Evolutionary conservation across 2,797 vertebrate genomes (phyloP).

Genomic region (Oryzias sinensis): DNA sequence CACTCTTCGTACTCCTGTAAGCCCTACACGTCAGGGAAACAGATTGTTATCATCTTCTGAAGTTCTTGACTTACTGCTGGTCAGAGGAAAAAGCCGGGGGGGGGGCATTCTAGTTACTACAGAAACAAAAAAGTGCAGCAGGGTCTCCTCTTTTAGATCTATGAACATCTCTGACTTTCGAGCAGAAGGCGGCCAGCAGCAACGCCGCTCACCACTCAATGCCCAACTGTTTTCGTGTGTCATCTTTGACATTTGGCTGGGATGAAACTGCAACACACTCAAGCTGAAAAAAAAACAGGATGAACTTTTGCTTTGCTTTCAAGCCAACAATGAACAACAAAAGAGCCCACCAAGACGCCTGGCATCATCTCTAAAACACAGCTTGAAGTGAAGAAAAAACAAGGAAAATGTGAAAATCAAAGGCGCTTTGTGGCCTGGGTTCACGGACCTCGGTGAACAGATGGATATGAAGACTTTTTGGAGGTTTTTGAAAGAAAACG

Average conservation of each 20-base stretch:
- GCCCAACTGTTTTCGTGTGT: constrained; percentile 50
- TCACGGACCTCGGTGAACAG: constrained; percentile 28
- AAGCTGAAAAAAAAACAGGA: constrained; percentile 15
- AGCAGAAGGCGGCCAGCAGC: constrained; percentile 42
- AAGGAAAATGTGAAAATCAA: constrained; percentile 17
- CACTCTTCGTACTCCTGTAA: constrained; percentile 97
- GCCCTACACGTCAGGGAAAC: constrained; percentile 75
- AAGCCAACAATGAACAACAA: constrained; percentile 36
- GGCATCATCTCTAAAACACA: constrained; percentile 12
- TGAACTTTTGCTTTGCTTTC: constrained; percentile 39
- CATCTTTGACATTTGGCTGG: constrained; percentile 57
- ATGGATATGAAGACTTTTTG: not conserved
- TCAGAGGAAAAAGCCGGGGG: not conserved
- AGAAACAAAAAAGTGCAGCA: not conserved
- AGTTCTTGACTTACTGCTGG: not conserved
- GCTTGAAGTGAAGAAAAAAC: constrained; percentile 13
- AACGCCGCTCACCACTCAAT: constrained; percentile 26
- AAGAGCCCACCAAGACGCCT: constrained; percentile 11
- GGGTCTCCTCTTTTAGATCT: constrained; percentile 32
- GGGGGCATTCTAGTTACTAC: not conserved
- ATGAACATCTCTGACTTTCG: constrained; percentile 29
- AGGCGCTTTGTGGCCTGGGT: not conserved
- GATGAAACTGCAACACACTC: constrained; percentile 40
- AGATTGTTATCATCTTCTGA: not conserved
- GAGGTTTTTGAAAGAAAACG: not conserved